Conservation (phyloP, 2,113 vertebrate genomes). For the Isichthys henryi region DNA sequence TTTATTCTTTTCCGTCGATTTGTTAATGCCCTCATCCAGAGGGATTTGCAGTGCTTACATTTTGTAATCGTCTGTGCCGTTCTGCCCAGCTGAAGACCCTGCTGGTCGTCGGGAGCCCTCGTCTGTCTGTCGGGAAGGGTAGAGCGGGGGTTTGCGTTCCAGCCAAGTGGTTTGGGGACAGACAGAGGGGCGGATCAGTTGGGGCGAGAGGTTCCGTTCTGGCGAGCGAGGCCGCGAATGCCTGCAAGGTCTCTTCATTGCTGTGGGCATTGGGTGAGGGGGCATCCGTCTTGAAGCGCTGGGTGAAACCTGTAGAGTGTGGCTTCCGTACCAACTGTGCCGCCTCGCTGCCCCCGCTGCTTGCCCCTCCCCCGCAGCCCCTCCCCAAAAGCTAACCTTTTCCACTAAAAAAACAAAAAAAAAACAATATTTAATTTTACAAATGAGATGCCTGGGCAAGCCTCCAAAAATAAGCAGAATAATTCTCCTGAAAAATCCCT, state of each 20-base stretch:
- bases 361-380: neutral
- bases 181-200: neutral
- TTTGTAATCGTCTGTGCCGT: neutral
- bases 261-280: neutral
- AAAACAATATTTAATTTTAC: slow-evolving; percentile 19
- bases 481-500: slow-evolving; percentile 18
- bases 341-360: neutral
- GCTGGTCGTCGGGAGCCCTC: neutral
- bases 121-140: neutral
- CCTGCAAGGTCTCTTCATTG: neutral
- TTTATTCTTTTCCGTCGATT: slow-evolving; percentile 12
- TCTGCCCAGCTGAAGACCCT: neutral
- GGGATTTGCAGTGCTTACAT: slow-evolving; percentile 10
- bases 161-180: neutral
- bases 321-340: neutral
- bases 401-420: neutral
- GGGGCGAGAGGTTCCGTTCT: neutral
- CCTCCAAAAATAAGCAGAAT: slow-evolving; percentile 22
- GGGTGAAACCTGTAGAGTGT: neutral
- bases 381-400: neutral
- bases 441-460: slow-evolving; percentile 17
- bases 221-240: neutral
- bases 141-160: neutral
- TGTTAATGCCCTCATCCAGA: slow-evolving; percentile 14
- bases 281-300: neutral